A percentile compares a stretch with the other conserved stretches of the same genome.
Conservation (phyloP, 1,140 invertebrate species). For the Cotesia chilonis region DNA sequence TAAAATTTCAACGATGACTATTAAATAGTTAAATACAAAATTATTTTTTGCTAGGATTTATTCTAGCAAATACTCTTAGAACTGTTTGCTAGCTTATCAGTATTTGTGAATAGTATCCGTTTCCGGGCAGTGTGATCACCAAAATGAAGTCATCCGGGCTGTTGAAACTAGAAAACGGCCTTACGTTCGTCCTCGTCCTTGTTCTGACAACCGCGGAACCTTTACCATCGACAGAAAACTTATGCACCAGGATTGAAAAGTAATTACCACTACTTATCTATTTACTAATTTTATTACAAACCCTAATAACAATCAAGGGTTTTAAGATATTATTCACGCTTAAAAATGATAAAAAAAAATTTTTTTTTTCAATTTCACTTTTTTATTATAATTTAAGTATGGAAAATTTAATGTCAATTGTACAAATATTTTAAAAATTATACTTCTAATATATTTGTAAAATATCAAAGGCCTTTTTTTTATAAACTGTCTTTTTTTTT, state of each 20-base stretch:
- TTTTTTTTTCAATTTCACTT: background rate
- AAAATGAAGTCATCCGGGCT: constrained; percentile 36
- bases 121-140: background rate
- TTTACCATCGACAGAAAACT: constrained; percentile 50
- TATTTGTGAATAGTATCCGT: background rate
- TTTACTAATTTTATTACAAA: constrained; percentile 22
- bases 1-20: too few relatives aligned
- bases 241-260: constrained; percentile 62
- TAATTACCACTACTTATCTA: constrained; percentile 46
- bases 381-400: too few relatives aligned
- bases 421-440: too few relatives aligned
- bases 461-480: too few relatives aligned
- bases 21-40: too few relatives aligned
- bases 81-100: background rate
- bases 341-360: background rate
- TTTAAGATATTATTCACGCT: background rate
- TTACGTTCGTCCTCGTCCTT: constrained; percentile 46
- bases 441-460: too few relatives aligned
- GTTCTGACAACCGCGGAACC: constrained; percentile 51
- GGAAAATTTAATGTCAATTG: too few relatives aligned
- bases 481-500: too few relatives aligned
- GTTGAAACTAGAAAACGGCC: constrained; percentile 43
- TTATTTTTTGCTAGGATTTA: too few relatives aligned
- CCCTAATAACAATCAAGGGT: background rate
- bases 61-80: background rate